Evolutionary conservation across 2,797 vertebrate genomes (phyloP).

Genomic region (Neostethus bicornis): DNA sequence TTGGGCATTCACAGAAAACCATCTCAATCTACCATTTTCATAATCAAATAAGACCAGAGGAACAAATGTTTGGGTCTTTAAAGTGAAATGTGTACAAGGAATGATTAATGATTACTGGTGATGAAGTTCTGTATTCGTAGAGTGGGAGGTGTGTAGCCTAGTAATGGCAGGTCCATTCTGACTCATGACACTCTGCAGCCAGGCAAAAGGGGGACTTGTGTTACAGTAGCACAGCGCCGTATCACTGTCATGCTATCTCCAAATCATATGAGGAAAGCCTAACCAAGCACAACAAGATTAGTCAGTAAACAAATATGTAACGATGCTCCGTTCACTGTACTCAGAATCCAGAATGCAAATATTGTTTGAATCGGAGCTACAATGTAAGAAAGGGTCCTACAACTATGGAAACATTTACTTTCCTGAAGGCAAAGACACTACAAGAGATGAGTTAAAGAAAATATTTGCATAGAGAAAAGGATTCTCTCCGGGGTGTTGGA

Average conservation of each 20-base stretch:
- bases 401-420: background rate
- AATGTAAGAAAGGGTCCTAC: conserved; percentile 14
- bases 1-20: too few species aligned
- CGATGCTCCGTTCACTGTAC: conserved; percentile 37
- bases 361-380: conserved; percentile 29
- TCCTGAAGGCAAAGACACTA: background rate
- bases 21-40: too few species aligned
- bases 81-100: background rate
- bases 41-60: conserved; percentile 41
- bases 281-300: conserved; percentile 64
- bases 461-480: background rate
- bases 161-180: conserved; percentile 8
- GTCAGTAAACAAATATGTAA: conserved; percentile 63
- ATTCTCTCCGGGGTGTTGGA: background rate
- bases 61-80: conserved; percentile 24
- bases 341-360: conserved; percentile 37
- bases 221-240: conserved; percentile 56
- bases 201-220: conserved; percentile 52
- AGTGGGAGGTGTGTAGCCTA: conserved; percentile 11
- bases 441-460: background rate
- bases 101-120: conserved; percentile 12
- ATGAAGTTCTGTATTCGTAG: conserved; percentile 9
- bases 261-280: conserved; percentile 59
- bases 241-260: conserved; percentile 56
- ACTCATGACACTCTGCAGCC: conserved; percentile 35